Base-by-base conservation (phyloP, 2,797 vertebrate species). In the Falco concolor region DNA sequence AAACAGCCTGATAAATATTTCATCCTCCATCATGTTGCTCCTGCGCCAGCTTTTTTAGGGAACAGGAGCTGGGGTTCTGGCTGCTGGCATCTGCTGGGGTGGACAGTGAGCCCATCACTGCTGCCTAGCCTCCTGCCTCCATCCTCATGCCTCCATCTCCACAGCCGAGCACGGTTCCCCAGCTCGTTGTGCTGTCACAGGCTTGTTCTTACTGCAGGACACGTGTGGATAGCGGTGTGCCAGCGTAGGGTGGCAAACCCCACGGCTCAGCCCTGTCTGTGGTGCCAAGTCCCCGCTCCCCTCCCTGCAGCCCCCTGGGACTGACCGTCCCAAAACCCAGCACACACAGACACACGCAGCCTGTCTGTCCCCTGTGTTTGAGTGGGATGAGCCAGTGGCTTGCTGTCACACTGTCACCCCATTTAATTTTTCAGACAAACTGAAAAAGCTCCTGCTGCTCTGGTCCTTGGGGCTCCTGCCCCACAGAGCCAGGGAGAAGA, bases 201-300 rank as follows among this genome's bases (percentile, higher is more conserved):
- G 34, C 0, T 9, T 30, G 63, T 30, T 59, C 44, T 6, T 1
- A 0, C 22, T 11, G 23, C 53, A 2, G 9, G 40, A 10, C 28
- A 17, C 0, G 0, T 0, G 2, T 18, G 72, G n/a, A 1, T 16
- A 7, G 30, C 4, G 5, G 30, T 0, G 12, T 19, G 56, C n/a
- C 0, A 4, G 23, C 3, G 49, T 2, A 7, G 53, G 49, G 45
- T 81, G 54, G 36, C 54, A 61, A 70, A 14, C 5, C n/a, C 40
- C 65, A 7, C 0, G 1, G 52, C 65, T 42, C 75, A 69, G 70
- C 56, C 30, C 50, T 0, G 0, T 47, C 57, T 4, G 0, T 38
- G 44, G 15, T 12, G 16, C n/a, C 69, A 44, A 22, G 30, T 44
- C 24, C 36, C 24, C 2, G 2, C 34, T 36, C 14, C 40, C 40